phyloP scores from a whole-genome alignment of 2,888 invertebrate species.

The Acholoe squamosa region DNA sequence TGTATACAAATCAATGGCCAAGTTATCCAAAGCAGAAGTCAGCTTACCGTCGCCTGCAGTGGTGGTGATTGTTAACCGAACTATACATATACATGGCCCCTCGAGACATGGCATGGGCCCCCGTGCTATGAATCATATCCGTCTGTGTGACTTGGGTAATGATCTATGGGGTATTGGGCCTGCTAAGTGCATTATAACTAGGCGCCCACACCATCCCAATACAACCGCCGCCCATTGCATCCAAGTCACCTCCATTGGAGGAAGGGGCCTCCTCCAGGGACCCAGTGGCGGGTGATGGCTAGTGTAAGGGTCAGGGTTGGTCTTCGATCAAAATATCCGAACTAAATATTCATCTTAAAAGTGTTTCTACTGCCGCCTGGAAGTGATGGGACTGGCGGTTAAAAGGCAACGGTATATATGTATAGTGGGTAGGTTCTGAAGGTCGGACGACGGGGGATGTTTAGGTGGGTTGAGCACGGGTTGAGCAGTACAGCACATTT shows the following conservation, averaged over 20 bases:
- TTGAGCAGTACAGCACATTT: not conserved
- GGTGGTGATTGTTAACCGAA: not conserved
- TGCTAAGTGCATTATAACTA: constrained; percentile 17
- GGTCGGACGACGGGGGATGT: too few relatives aligned
- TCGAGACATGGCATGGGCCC: not conserved
- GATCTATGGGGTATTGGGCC: constrained; percentile 19
- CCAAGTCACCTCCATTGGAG: not conserved
- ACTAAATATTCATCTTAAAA: constrained; percentile 39
- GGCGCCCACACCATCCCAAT: not conserved
- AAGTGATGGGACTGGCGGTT: not conserved
- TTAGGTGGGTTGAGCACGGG: not conserved
- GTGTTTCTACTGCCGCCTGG: not conserved
- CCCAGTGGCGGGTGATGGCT: not conserved
- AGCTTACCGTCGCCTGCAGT: too few relatives aligned
- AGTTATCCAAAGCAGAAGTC: too few relatives aligned
- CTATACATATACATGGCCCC: constrained; percentile 19
- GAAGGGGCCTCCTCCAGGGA: constrained; percentile 20
- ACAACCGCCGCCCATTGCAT: not conserved
- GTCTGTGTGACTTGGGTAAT: not conserved
- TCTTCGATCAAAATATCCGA: constrained; percentile 40
- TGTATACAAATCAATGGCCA: too few relatives aligned
- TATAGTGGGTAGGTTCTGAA: too few relatives aligned
- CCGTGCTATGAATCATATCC: constrained; percentile 18
- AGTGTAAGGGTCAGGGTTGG: not conserved
- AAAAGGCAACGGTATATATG: not conserved